phyloP scores from a whole-genome alignment of 1,140 invertebrate species.

The Drosophila auraria region DNA sequence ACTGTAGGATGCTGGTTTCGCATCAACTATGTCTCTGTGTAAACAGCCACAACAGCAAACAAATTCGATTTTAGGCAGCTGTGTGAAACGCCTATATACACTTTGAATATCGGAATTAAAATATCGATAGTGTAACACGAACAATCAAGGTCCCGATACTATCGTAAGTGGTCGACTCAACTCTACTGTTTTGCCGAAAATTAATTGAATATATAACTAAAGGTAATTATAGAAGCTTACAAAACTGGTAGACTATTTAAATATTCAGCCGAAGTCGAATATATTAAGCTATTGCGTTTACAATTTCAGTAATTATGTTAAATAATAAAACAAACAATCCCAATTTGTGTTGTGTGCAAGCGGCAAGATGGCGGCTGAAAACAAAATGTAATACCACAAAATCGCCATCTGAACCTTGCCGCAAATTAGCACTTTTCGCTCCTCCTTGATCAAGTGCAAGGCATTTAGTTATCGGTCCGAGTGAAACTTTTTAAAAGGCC shows the following conservation, averaged over 20 bases:
- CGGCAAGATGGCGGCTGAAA: slow-evolving; percentile 23
- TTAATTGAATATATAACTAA: neutral
- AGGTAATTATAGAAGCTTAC: neutral
- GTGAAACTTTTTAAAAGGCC: neutral
- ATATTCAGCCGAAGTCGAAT: too few relatives aligned
- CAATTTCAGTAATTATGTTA: neutral
- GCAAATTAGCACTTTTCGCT: neutral
- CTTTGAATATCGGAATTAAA: too few relatives aligned
- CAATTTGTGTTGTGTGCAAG: neutral
- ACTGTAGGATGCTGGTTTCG: too few relatives aligned
- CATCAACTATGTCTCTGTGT: too few relatives aligned
- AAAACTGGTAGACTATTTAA: neutral
- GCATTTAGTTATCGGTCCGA: neutral
- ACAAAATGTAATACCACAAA: neutral
- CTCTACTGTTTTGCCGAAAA: slow-evolving; percentile 11
- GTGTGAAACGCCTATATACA: too few relatives aligned
- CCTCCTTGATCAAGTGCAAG: too few relatives aligned
- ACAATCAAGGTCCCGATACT: neutral
- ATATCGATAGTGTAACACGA: neutral
- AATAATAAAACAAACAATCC: neutral
- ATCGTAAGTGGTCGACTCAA: neutral
- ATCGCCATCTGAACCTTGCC: neutral
- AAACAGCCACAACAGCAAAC: too few relatives aligned
- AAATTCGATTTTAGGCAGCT: too few relatives aligned
- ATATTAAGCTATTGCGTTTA: neutral